phyloP scores from a whole-genome alignment of 2,888 invertebrate genomes.

The Pseudanteris insignis region DNA sequence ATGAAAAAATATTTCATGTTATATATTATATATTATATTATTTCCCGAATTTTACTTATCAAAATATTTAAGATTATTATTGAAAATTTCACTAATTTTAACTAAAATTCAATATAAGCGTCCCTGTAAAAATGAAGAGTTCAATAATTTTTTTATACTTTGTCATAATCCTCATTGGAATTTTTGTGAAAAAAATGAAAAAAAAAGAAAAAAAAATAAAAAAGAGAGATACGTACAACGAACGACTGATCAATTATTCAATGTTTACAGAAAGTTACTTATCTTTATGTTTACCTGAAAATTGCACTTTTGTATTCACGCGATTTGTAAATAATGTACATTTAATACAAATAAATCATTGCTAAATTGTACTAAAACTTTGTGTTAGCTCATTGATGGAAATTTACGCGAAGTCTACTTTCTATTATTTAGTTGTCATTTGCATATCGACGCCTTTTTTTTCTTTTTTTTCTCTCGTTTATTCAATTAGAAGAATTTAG shows the following conservation, averaged over 20 bases:
- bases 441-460: conserved; percentile 30
- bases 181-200: too few relatives aligned
- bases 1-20: too few relatives aligned
- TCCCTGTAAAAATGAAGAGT: too few relatives aligned
- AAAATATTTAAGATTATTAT: too few relatives aligned
- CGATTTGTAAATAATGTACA: conserved; percentile 32
- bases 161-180: too few relatives aligned
- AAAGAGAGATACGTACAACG: too few relatives aligned
- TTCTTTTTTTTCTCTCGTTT: conserved; percentile 1
- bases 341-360: conserved; percentile 26
- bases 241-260: not conserved
- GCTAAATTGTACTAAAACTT: conserved; percentile 5
- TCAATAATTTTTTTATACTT: too few relatives aligned
- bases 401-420: conserved; percentile 12
- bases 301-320: conserved; percentile 4
- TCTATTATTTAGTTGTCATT: conserved; percentile 41
- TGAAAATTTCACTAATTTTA: too few relatives aligned
- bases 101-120: too few relatives aligned
- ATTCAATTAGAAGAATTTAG: conserved; percentile 37
- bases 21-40: too few relatives aligned
- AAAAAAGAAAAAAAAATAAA: not conserved
- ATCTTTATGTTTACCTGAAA: conserved; percentile 2
- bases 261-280: not conserved
- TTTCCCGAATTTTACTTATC: too few relatives aligned
- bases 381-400: conserved; percentile 31